Evolutionary conservation across 2,113 vertebrate genomes (phyloP).

Genomic region (Lontra canadensis): DNA sequence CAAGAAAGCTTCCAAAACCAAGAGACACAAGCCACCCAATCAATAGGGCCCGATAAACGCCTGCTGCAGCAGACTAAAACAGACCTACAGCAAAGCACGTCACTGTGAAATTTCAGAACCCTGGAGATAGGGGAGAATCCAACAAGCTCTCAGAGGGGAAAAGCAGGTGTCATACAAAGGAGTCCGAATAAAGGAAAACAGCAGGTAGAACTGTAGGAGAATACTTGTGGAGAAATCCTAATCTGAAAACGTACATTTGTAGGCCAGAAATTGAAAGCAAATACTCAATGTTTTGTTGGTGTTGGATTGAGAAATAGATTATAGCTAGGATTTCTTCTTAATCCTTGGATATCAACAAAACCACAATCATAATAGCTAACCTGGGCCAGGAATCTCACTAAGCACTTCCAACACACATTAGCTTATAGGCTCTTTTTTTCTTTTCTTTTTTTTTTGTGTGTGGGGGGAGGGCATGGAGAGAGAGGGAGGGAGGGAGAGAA

Average conservation of each 20-base stretch:
- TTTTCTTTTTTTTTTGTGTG: background rate
- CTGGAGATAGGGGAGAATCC: background rate
- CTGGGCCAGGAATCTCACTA: background rate
- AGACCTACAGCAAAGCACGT: background rate
- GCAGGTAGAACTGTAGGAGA: background rate
- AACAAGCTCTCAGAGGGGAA: background rate
- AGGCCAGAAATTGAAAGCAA: background rate
- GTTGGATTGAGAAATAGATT: background rate
- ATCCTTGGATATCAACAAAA: background rate
- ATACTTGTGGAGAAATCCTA: background rate
- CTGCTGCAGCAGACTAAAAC: background rate
- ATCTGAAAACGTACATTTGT: background rate
- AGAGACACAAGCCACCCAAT: background rate
- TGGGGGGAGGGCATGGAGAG: background rate
- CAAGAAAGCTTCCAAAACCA: background rate
- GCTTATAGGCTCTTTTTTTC: background rate
- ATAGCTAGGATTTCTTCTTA: background rate
- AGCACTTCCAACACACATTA: background rate
- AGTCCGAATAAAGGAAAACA: background rate
- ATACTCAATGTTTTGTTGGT: background rate
- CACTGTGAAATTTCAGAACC: background rate
- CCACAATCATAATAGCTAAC: background rate
- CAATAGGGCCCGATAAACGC: no score
- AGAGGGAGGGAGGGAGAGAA: background rate
- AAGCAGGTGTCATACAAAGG: background rate